Conservation (phyloP, 2,888 invertebrate species). For the Hartigia nigra region DNA sequence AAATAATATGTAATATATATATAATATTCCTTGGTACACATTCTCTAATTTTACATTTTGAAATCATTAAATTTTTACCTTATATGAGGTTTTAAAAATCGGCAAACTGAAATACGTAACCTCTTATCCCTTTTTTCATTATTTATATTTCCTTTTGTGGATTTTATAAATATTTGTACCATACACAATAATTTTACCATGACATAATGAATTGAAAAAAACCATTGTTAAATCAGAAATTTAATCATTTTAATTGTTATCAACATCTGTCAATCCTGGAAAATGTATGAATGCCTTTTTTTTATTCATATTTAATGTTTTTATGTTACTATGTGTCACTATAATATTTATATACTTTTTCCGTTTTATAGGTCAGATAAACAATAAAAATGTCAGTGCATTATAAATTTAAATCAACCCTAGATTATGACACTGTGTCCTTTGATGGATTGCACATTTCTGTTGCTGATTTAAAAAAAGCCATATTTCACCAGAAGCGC, state of each 20-base stretch:
- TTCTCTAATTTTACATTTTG: too few relatives aligned
- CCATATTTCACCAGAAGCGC: slow-evolving; percentile 94
- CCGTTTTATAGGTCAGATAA: slow-evolving; percentile 15
- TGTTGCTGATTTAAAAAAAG: slow-evolving; percentile 93
- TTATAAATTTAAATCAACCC: slow-evolving; percentile 97
- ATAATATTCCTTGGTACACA: too few relatives aligned
- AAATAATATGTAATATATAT: too few relatives aligned
- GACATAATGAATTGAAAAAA: too few relatives aligned
- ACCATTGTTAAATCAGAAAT: not conserved
- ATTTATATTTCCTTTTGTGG: too few relatives aligned
- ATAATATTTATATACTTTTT: slow-evolving; percentile 2
- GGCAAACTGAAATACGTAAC: too few relatives aligned
- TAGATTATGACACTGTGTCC: slow-evolving; percentile 95
- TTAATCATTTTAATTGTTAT: not conserved
- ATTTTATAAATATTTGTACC: too few relatives aligned
- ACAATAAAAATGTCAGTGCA: slow-evolving; percentile 86
- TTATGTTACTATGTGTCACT: not conserved
- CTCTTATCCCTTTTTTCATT: too few relatives aligned
- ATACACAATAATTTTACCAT: too few relatives aligned
- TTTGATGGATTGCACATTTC: slow-evolving; percentile 98
- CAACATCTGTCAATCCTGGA: not conserved
- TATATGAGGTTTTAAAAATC: too few relatives aligned
- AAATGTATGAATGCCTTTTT: not conserved
- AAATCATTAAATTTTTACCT: too few relatives aligned
- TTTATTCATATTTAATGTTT: not conserved